phyloP scores from a whole-genome alignment of 2,888 invertebrate species.

The Gortyna flavago region DNA sequence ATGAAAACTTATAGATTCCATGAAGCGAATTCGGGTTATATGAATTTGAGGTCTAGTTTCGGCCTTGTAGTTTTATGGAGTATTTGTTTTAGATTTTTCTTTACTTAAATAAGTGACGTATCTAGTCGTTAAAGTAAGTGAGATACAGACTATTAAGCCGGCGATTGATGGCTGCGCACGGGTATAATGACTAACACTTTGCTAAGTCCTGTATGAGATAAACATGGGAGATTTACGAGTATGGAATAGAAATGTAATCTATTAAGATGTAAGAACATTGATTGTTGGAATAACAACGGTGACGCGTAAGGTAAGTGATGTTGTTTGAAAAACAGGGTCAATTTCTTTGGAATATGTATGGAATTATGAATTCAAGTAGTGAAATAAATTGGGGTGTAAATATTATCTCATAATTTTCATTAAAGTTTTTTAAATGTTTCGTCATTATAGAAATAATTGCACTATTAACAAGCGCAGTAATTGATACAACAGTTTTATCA shows the following conservation, averaged over 20 bases:
- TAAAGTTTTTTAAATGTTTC: constrained; percentile 13
- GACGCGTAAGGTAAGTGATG: constrained; percentile 41
- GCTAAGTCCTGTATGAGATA: constrained; percentile 63
- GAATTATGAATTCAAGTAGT: constrained; percentile 51
- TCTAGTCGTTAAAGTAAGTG: constrained; percentile 78
- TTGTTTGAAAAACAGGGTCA: constrained; percentile 64
- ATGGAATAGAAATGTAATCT: constrained; percentile 50
- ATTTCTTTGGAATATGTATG: constrained; percentile 50
- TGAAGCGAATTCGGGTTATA: constrained; percentile 77
- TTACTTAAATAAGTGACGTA: constrained; percentile 79
- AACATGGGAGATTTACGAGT: constrained; percentile 61
- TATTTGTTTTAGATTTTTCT: constrained; percentile 81
- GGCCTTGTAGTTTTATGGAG: constrained; percentile 76
- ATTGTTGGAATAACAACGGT: constrained; percentile 42
- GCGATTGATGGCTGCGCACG: constrained; percentile 71
- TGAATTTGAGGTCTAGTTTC: constrained; percentile 63
- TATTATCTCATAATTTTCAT: constrained; percentile 32
- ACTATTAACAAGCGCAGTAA: constrained; percentile 4
- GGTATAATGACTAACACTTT: constrained; percentile 64
- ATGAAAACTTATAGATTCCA: constrained; percentile 87
- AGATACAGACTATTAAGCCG: constrained; percentile 79
- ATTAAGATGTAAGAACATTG: constrained; percentile 47
- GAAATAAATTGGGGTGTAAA: constrained; percentile 45
- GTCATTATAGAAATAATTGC: constrained; percentile 32
- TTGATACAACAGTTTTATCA: neutral